phyloP scores from a whole-genome alignment of 2,797 vertebrate genomes.

The Falco biarmicus region DNA sequence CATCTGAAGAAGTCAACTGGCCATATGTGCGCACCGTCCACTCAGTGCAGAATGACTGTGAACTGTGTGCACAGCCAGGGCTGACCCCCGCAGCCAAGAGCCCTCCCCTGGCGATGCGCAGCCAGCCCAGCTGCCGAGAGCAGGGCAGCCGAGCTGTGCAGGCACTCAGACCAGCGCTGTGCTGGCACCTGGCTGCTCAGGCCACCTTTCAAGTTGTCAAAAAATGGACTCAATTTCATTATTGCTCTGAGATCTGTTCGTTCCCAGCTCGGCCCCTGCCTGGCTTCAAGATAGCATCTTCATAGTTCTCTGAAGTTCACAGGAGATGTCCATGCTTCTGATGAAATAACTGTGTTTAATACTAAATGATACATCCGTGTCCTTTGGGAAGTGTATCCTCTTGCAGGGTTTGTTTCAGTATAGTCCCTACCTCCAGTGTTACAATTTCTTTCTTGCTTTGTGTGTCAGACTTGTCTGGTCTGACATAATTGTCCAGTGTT shows the following conservation, averaged over 20 bases:
- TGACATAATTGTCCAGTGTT: neutral
- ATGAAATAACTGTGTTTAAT: neutral
- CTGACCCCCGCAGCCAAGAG: neutral
- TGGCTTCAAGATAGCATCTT: neutral
- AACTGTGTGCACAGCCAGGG: neutral
- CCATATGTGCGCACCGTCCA: rapidly evolving
- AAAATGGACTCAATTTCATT: neutral
- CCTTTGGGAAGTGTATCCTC: neutral
- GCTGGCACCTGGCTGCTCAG: neutral
- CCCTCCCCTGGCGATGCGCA: neutral
- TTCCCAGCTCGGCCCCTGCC: neutral
- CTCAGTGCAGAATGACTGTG: neutral
- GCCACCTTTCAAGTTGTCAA: neutral
- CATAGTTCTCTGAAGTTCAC: neutral
- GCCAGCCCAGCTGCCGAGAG: neutral
- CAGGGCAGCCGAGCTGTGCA: neutral
- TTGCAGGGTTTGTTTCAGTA: neutral
- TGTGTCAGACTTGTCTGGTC: neutral
- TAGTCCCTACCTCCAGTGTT: neutral
- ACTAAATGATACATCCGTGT: neutral
- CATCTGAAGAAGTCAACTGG: neutral
- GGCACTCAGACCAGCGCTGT: neutral
- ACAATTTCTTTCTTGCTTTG: neutral
- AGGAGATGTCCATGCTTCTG: neutral
- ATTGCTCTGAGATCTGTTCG: neutral